Evolutionary conservation across 2,888 invertebrate genomes (phyloP).

Genomic region (Monopis laevigella): DNA sequence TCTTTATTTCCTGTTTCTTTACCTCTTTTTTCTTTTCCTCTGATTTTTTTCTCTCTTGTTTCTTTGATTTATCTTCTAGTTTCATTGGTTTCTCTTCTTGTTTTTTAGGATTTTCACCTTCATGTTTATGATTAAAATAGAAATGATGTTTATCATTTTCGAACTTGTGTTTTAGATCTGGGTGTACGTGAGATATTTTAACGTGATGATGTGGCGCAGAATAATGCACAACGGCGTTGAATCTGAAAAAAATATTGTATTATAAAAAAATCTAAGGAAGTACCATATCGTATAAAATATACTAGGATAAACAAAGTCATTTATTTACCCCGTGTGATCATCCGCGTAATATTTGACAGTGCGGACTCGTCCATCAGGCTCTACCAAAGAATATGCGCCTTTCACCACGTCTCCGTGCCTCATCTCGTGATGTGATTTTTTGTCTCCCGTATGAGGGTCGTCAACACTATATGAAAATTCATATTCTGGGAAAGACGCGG

Average conservation of each 20-base stretch:
- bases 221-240: constrained; percentile 69
- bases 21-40: not conserved
- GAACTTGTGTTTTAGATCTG: constrained; percentile 4
- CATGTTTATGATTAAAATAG: constrained; percentile 8
- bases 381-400: constrained; percentile 60
- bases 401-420: constrained; percentile 59
- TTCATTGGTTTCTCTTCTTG: constrained; percentile 1
- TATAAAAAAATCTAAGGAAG: not conserved
- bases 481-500: constrained; percentile 54
- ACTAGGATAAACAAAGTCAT: no score
- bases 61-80: no score
- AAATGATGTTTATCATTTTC: constrained; percentile 6
- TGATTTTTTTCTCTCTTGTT: not conserved
- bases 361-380: constrained; percentile 62
- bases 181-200: constrained; percentile 35
- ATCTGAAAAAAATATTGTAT: constrained; percentile 42
- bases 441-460: constrained; percentile 65
- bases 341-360: constrained; percentile 59
- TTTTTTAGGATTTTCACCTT: not conserved
- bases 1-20: not conserved
- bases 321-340: constrained; percentile 58
- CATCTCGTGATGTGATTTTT: constrained; percentile 56
- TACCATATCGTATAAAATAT: no score
- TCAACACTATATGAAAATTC: constrained; percentile 65
- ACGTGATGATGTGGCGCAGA: constrained; percentile 61